Base-by-base conservation (phyloP, 64 coral and sea anemone species). In the Montipora efflorescens region DNA sequence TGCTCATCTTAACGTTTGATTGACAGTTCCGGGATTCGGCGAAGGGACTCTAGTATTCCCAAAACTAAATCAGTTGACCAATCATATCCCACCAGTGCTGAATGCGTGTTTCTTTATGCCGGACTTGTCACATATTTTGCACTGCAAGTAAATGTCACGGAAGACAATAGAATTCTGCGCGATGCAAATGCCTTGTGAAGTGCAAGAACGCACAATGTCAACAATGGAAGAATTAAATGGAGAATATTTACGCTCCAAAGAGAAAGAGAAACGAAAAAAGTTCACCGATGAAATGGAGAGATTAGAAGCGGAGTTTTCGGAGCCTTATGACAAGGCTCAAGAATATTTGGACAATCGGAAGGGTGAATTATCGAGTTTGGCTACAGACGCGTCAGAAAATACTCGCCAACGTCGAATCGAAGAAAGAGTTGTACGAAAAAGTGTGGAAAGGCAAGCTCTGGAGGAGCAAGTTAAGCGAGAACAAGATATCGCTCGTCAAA, bases 381-480 rank as follows among this genome's bases (percentile, higher is more conserved):
- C 75, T n/a, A 78, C 75, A 9, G 75, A 78, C 4, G 75, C 75
- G 13, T 78, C 75, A 46, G 75, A 48, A 78, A 78, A 48, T 46
- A 78, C 75, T 78, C 75, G 75, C 47, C 75, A 44, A 46, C 75
- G 75, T 46, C 75, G 14, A 78, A 78, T 78, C 43, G 75, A 78
- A 78, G 75, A 78, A 48, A 50, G 36, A 46, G 53, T 57, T 57
- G 53, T 57, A 4, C 53, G 53, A 57, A 57, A 57, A 11, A 57
- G 75, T 78, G 36, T 46, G 25, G 47, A 45, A 48, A 45, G 48
- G 59, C 59, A 64, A 78, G 14, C 75, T 15, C 75, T 43, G 43
- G 75, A 48, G 36, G 75, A 78, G 36, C 14, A 78, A 78, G 4
- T 78, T 14, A 78, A 78, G 12, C 75, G 75, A 43, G 36, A 78